Evolutionary conservation across 2,888 invertebrate genomes (phyloP), one percentile per base, ranked within the genome.

Genomic region (Hypercompe scribonia): DNA sequence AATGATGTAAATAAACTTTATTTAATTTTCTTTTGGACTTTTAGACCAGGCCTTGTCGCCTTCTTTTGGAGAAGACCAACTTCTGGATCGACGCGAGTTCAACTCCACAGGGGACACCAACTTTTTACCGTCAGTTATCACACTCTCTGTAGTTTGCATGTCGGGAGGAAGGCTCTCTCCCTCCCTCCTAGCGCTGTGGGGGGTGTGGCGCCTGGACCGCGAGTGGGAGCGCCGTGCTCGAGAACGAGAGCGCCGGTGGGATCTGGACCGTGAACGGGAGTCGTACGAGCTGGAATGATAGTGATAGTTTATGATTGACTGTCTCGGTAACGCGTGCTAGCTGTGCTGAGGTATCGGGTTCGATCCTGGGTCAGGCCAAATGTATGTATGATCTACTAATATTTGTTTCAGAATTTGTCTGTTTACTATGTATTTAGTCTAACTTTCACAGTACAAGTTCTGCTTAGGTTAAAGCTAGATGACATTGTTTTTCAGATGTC

Each of bases 21-120:
- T 78, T 82, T 72, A 81, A 75, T 87, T 82, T 7, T 90, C 87
- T 68, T 88, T 90, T 11, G 96, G 96, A 71, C 96, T 95, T 78
- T 94, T 95, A 0, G 96, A 96, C 96, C 97, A 96, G 0, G 96
- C 96, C 64, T 90, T 91, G 81, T 88, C 95, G 82, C 74, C 93
- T 81, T 96, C 96, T 78, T 94, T 96, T 0, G 96, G 96, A 68
- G 96, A 87, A 0, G 97, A 97, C 97, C 97, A 97, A 28, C 97
- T 97, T 79, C 96, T 96, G 1, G 96, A 96, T 0, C 96, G 89
- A 61, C 90, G 75, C 77, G 88, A 50, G 28, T 66, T 63, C 68
- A 69, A 69, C 7, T 73, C 78, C 18, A 24, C 66, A 2, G 81
- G 84, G 0, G 88, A 83, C 7, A 83, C 77, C 5, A 80, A 71